These are phyloP conservation scores for Chiridota heheva DNA, from an alignment of 35 echinoderm and acorn worm species.

Conservation along the genomic window DNA sequence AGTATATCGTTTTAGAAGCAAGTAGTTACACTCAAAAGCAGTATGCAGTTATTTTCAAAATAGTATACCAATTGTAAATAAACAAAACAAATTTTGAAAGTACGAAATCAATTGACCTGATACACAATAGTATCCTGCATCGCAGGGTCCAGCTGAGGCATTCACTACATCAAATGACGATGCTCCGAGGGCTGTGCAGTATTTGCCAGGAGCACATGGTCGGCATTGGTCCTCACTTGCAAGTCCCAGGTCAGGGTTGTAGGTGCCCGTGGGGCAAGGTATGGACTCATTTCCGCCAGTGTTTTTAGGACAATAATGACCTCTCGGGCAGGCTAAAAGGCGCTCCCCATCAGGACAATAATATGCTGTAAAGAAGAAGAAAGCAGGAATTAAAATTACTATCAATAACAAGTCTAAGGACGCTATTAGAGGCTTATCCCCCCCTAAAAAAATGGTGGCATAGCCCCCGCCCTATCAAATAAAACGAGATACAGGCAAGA, in stretches of 20 bases:
- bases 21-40: too few relatives aligned
- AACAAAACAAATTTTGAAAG: too few relatives aligned
- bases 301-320: slow-evolving; percentile 82
- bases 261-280: slow-evolving; percentile 82
- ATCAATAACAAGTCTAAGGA: too few relatives aligned
- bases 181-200: slow-evolving; percentile 79
- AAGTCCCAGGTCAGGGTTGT: slow-evolving; percentile 90
- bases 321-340: slow-evolving; percentile 77
- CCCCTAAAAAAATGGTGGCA: too few relatives aligned
- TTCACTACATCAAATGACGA: slow-evolving; percentile 63
- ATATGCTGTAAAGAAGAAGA: slow-evolving; percentile 47
- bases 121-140: slow-evolving; percentile 84
- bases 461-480: background rate
- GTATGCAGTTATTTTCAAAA: too few relatives aligned
- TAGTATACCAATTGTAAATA: too few relatives aligned
- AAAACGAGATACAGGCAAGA: background rate
- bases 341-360: slow-evolving; percentile 93
- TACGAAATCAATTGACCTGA: slow-evolving; percentile 51
- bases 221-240: slow-evolving; percentile 83
- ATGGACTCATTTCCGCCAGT: slow-evolving; percentile 96
- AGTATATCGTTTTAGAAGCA: too few relatives aligned
- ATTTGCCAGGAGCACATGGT: slow-evolving; percentile 79
- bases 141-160: slow-evolving; percentile 85
- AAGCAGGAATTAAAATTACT: background rate
- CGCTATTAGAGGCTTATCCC: too few relatives aligned